Evolutionary conservation across 1,140 invertebrate genomes (phyloP), one percentile per base, ranked within the genome.

Genomic region (Hyles vespertilio): DNA sequence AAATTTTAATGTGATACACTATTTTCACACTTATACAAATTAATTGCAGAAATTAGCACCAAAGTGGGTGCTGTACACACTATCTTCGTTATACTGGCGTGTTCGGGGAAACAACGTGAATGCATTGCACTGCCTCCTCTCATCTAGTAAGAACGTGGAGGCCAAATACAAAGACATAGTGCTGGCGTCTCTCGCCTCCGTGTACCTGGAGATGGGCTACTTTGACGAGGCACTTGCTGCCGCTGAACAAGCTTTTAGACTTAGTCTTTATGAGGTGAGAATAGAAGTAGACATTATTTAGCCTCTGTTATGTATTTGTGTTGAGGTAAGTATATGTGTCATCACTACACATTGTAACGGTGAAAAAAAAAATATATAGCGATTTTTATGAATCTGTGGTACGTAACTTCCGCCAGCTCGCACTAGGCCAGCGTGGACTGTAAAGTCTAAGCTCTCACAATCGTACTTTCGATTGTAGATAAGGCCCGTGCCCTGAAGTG

Each of bases 31-130:
- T 48, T 11, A n/a, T 2, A 48, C 47, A 48, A 12, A 10, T 22
- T 53, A 3, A 51, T 61, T 77, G 7, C 79, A 94, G 93, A 92
- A 92, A 82, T 81, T 92, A 60, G 93, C 92, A 1, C 93, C 94
- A 0, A 90, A 90, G 58, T 94, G 93, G 93, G 77, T 93, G 10
- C 70, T 93, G 3, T 90, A 91, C 33, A 91, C 91, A 10, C 77
- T 94, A 46, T 91, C 93, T 0, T 93, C 92, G n/a, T 78, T 94
- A 3, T 93, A 94, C 72, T 94, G 93, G 93, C 85, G 93, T 8
- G 90, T 93, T 2, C 85, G 91, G 5, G 91, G 91, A 3, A 93
- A 93, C 67, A 89, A 90, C 12, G 79, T 85, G 11, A 92, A 93
- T 74, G 92, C 92, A 0, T 70, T 94, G n/a, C 91, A 92, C 59